Base-by-base conservation (phyloP, 2,888 invertebrate species). In the Noctua comes region DNA sequence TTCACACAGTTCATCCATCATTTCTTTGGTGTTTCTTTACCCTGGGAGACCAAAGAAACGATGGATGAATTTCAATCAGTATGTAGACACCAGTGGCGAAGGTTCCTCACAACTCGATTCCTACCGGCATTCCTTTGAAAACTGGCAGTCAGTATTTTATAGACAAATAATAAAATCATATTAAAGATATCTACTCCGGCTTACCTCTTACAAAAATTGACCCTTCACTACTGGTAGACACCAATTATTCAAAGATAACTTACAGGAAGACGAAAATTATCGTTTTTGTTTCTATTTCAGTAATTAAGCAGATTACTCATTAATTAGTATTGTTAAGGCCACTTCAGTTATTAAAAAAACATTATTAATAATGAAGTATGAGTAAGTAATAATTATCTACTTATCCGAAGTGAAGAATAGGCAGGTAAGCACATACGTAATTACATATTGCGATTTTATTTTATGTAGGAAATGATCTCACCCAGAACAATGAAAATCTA, bases 241-340 rank as follows among this genome's bases (percentile, higher is more conserved):
- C 16, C 21, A 70, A 73, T 51, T 36, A 21, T 21, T 11, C n/a
- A 59, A 59, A 73, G 27, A 48, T 74, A 62, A 27, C 46, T 54
- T 36, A 31, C 48, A 80, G 80, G 80, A 80, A 81, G 40, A 48
- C 57, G 2, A 57, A 68, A 13, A 68, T 64, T 69, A 57, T 46
- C 2, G n/a, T 81, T 80, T 76, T 40, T 76, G 36, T 75, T 31
- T 21, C 13, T 59, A 66, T 59, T 79, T 74, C n/a, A 68, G 43
- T 48, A 80, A 80, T 80, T 78, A 79, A 54, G 8, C 13, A 77
- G 54, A 66, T 57, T 80, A 59, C 36, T 73, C n/a, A 51, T 66
- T 80, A 80, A 73, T 80, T 73, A 66, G 57, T 51, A 27, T 36
- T 51, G 8, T 43, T 51, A 74, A 80, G 57, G 80, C 43, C 66